Base-by-base conservation (phyloP, 2,797 vertebrate genomes). In the Kryptolebias ocellatus region DNA sequence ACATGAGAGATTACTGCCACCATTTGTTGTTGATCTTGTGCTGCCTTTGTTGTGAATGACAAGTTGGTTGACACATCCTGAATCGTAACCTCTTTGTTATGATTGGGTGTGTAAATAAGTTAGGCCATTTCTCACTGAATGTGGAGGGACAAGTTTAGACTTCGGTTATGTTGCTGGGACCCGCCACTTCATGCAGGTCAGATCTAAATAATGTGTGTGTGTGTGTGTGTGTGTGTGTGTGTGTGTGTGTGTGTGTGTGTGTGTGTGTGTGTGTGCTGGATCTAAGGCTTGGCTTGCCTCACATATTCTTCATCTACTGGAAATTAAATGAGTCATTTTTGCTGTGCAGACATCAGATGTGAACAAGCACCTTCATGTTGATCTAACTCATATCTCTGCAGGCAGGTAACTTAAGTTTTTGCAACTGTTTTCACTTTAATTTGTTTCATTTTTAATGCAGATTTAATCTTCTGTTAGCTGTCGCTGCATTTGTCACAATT, bases 1-100 rank as follows among this genome's bases (percentile, higher is more conserved):
- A 37, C 71, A 73, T 58, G 80, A 84, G 57, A 83, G 86, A 87
- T 89, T 71, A 80, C 57, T 45, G 63, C 29, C 60, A 70, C 56
- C 1, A 15, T 66, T 81, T 52, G 73, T 69, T 84, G 79, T 90
- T 86, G 74, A 72, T 70, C 84, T 78, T 79, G 47, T 5, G 1
- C 72, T 49, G 51, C 74, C 64, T 66, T 68, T 65, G 49, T 69
- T 66, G 29, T 59, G 66, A 58, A 63, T 83, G 83, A 87, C 79
- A 84, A 53, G 74, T 47, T 58, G 62, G 53, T 39, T 75, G 68
- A 86, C 53, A 78, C 75, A 78, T 84, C 79, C 81, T 71, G 80
- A 76, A 76, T 50, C 17, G 2, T 64, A 71, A 62, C 56, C 60
- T 76, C 65, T 79, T 79, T 87, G 79, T 89, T 83, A 67, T 81